Evolutionary conservation across 2,888 invertebrate species (phyloP), one percentile per base, ranked within the genome.

Genomic region (Halocaridina rubra): DNA sequence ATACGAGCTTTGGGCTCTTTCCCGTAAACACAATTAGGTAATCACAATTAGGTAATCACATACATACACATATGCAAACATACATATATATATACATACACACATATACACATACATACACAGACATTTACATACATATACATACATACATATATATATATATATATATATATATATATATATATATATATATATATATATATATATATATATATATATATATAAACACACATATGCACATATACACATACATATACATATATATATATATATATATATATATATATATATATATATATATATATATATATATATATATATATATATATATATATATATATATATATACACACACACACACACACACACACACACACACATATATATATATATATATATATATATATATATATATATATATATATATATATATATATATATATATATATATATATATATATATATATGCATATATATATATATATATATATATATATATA

Each of bases 361-460:
- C 19, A 61, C 19, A 61, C 19, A n/a, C 19, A 61, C 19, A 61
- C 19, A 61, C 19, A 61, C 19, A 61, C 19, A n/a, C 19, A 61
- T 22, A 19, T 22, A 61, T 61, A 61, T 61, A 61, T 61, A 19
- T n/a, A 61, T 61, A 61, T 61, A 61, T n/a, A 61, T 61, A 61
- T 61, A 61, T 61, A 61, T 61, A 61, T 61, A 61, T 61, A 61
- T 61, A 61, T 61, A 61, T 61, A 61, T 61, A 61, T 61, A 61
- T 61, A 61, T 61, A 61, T 61, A 61, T 61, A 61, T 61, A 61
- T 61, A 61, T 61, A 61, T 61, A 61, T 61, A 61, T 61, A 61
- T 61, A 61, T 61, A 61, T 61, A 61, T 61, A 61, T 61, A 61
- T 61, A 61, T 61, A 61, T 61, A 61, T n/a, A 61, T 61, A 61